These are phyloP conservation scores for Aurelia coerulea DNA, from an alignment of 30 jellyfish, hydroid and myxozoan species.

Conservation along the genomic window DNA sequence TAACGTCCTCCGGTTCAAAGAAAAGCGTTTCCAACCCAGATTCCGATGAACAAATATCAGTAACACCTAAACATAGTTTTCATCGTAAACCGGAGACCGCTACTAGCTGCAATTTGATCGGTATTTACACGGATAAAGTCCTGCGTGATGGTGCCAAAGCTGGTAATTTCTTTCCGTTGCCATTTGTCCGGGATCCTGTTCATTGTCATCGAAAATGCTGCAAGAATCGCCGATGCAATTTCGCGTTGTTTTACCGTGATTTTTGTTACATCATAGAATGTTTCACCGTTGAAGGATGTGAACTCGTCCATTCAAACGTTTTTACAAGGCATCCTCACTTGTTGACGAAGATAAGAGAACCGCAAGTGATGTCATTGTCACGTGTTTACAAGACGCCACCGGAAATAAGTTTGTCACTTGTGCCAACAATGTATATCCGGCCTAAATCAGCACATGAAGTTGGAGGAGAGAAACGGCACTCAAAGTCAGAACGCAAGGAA, in stretches of 20 bases:
- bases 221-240: conserved; percentile 64
- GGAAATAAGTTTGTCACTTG: conserved; percentile 41
- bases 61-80: conserved; percentile 14
- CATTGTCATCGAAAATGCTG: conserved; percentile 90
- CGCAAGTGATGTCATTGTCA: conserved; percentile 50
- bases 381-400: conserved; percentile 67
- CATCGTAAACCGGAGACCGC: conserved; percentile 20
- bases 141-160: conserved; percentile 85
- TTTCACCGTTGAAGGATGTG: conserved; percentile 55
- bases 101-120: conserved; percentile 54
- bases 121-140: conserved; percentile 53
- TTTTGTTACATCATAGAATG: conserved; percentile 89
- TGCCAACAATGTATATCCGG: conserved; percentile 48
- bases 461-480: not conserved
- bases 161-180: conserved; percentile 80
- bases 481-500: not conserved
- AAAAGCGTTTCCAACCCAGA: conserved; percentile 5
- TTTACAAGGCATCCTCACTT: conserved; percentile 69
- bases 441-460: conserved; percentile 41
- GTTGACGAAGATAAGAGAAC: conserved; percentile 73
- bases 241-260: conserved; percentile 82
- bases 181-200: conserved; percentile 67
- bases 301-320: conserved; percentile 49
- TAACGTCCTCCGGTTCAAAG: conserved; percentile 24
- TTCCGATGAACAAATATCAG: not conserved